Conservation (phyloP, 2,888 invertebrate genomes). For the Mesopsocus fuscifrons region DNA sequence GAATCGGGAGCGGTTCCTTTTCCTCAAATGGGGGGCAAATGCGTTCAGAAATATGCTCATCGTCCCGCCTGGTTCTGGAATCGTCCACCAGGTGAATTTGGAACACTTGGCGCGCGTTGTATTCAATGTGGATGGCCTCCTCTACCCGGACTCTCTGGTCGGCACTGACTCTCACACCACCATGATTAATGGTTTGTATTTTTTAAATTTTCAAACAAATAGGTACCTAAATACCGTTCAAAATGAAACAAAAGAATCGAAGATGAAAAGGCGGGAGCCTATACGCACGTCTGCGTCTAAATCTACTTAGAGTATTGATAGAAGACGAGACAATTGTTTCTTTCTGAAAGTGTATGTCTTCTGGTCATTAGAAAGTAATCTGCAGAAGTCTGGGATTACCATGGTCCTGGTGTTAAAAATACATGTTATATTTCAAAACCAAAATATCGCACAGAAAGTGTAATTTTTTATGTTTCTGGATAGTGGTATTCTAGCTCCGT, state of each 20-base stretch:
- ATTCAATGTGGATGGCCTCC: constrained; percentile 41
- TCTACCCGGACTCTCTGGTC: constrained; percentile 83
- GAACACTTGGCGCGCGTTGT: constrained; percentile 87
- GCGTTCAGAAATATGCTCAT: constrained; percentile 92
- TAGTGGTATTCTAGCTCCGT: no score
- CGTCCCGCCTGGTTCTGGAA: constrained; percentile 95
- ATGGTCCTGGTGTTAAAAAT: background rate
- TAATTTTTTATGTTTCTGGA: no score
- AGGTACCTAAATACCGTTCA: no score
- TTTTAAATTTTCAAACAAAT: constrained; percentile 1
- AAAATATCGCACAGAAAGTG: no score
- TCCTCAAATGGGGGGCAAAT: constrained; percentile 96
- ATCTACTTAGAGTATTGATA: background rate
- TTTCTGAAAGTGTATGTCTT: no score
- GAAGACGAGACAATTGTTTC: background rate
- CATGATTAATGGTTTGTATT: constrained; percentile 83
- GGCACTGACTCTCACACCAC: constrained; percentile 99
- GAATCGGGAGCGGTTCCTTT: constrained; percentile 88
- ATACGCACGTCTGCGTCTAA: no score
- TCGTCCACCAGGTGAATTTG: constrained; percentile 95
- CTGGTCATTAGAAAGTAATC: no score
- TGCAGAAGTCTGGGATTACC: no score
- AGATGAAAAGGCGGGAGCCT: no score
- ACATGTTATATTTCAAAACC: no score
- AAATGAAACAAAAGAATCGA: no score